A percentile compares a stretch with the other conserved stretches of the same genome.
These are phyloP conservation scores for Phrynosoma blainvillii DNA, from an alignment of 2,113 vertebrate species.

Conservation along the genomic window DNA sequence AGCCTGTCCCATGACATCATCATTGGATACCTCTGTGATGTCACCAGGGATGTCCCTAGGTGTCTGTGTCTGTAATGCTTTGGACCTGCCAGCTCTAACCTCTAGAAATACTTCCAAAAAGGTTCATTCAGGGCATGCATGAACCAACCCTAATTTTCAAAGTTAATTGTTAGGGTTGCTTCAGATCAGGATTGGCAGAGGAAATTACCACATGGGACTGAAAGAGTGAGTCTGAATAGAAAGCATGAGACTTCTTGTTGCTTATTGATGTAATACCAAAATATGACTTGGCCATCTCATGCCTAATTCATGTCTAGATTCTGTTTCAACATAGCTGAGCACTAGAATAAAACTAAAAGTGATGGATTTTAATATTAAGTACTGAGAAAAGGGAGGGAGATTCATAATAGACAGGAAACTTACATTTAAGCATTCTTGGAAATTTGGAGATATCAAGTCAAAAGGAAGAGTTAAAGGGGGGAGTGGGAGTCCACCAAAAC, in stretches of 20 bases:
- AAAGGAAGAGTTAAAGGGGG: not conserved
- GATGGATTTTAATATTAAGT: no score
- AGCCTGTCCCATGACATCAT: no score
- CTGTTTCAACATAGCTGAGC: not conserved
- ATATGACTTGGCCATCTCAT: not conserved
- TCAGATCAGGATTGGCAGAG: not conserved
- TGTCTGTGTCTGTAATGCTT: no score
- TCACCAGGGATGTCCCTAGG: no score
- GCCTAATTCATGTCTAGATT: not conserved
- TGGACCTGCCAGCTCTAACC: no score
- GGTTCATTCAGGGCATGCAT: no score
- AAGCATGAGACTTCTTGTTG: not conserved
- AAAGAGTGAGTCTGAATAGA: not conserved
- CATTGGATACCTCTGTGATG: no score
- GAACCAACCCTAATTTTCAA: no score
- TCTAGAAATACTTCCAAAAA: no score
- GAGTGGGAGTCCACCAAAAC: no score
- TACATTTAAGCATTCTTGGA: not conserved
- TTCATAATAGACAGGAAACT: not conserved
- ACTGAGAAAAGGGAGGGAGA: not conserved
- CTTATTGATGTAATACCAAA: not conserved
- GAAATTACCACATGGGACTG: not conserved
- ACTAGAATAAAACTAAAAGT: not conserved
- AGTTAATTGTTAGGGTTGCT: not conserved
- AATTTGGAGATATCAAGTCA: not conserved